Evolutionary conservation across 2,113 vertebrate genomes (phyloP).

Genomic region (Zootoca vivipara): DNA sequence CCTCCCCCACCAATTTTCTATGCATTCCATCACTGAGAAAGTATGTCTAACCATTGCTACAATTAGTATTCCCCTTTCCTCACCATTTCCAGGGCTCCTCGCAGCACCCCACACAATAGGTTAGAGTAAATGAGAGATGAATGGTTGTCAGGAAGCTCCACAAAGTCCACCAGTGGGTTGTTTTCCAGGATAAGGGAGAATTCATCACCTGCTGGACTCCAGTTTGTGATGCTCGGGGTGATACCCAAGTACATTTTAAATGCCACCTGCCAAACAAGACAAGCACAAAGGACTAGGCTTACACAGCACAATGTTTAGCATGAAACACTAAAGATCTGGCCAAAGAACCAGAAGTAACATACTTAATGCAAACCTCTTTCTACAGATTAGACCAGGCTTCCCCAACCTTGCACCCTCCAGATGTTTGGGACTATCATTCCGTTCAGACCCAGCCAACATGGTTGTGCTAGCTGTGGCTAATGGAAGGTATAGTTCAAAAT

Average conservation of each 20-base stretch:
- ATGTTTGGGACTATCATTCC: too few relatives aligned
- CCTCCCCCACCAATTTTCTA: background rate
- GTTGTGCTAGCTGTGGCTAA: too few relatives aligned
- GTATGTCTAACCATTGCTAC: background rate
- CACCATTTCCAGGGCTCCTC: constrained; percentile 98
- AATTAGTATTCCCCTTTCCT: constrained; percentile 39
- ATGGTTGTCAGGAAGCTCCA: constrained; percentile 97
- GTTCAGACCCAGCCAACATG: too few relatives aligned
- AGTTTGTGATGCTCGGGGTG: constrained; percentile 97
- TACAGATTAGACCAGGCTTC: background rate
- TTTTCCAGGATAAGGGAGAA: constrained; percentile 98
- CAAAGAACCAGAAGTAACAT: background rate
- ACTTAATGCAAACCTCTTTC: background rate
- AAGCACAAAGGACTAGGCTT: background rate
- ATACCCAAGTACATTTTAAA: constrained; percentile 99
- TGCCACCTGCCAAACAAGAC: constrained; percentile 81
- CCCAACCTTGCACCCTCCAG: background rate
- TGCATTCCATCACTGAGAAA: background rate
- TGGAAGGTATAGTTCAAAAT: too few relatives aligned
- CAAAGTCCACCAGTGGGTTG: constrained; percentile 97
- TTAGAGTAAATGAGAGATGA: constrained; percentile 95
- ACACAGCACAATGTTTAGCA: background rate
- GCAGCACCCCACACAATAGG: constrained; percentile 91
- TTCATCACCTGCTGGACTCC: constrained; percentile 96
- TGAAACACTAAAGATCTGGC: background rate